These are phyloP conservation scores for Crotalus tigris DNA, from an alignment of 2,113 vertebrate genomes.

Conservation along the genomic window DNA sequence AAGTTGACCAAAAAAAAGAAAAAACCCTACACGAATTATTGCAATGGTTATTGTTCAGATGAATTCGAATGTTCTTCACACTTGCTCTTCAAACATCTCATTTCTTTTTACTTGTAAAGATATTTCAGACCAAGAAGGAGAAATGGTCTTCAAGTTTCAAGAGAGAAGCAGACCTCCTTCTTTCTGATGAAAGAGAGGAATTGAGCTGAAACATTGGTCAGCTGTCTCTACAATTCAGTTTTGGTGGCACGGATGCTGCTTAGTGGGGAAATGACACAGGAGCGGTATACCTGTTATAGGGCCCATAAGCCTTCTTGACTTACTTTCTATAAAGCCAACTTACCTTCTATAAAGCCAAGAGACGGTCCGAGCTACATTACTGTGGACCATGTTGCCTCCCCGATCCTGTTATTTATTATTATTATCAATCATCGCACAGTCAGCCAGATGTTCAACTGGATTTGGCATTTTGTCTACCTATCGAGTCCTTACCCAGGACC, in stretches of 20 bases:
- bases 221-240: slow-evolving; percentile 24
- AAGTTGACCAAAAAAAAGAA: slow-evolving; percentile 45
- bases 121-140: background rate
- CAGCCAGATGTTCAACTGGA: too few relatives aligned
- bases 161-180: background rate
- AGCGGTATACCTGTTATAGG: background rate
- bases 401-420: too few relatives aligned
- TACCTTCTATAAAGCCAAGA: background rate
- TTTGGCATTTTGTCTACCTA: too few relatives aligned
- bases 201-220: slow-evolving; percentile 18
- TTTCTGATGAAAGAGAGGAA: slow-evolving; percentile 15
- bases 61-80: slow-evolving; percentile 48
- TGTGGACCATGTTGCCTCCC: background rate
- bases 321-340: background rate
- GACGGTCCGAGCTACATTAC: background rate
- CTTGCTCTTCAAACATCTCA: slow-evolving; percentile 25
- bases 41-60: slow-evolving; percentile 38
- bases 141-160: background rate
- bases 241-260: background rate
- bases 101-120: slow-evolving; percentile 28
- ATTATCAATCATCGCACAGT: too few relatives aligned
- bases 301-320: background rate
- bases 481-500: too few relatives aligned
- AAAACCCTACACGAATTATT: slow-evolving; percentile 32
- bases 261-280: background rate